A percentile compares a stretch with the other conserved stretches of the same genome.
These are phyloP conservation scores for Cichlasoma orientale DNA, from an alignment of 2,797 vertebrate species.

Conservation along the genomic window DNA sequence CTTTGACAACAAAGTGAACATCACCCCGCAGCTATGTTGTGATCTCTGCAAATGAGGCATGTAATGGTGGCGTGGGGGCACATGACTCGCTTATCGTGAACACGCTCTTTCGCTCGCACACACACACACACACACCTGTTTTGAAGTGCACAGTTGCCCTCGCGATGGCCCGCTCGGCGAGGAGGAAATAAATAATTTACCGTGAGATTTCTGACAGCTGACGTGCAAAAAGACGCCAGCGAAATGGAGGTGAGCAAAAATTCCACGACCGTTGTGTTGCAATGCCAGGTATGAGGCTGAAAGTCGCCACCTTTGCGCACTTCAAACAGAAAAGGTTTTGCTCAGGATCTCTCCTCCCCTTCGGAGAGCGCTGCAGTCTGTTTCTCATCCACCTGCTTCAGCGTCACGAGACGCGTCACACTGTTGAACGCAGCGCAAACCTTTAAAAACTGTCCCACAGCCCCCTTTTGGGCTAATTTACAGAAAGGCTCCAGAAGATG, in stretches of 20 bases:
- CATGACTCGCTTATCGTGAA: slow-evolving; percentile 53
- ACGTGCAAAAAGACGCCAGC: slow-evolving; percentile 50
- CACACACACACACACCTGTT: slow-evolving; percentile 57
- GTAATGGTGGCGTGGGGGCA: slow-evolving; percentile 49
- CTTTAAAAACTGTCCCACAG: slow-evolving; percentile 38
- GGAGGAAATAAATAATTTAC: slow-evolving; percentile 38
- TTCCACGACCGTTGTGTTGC: not conserved
- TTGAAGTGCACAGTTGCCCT: slow-evolving; percentile 35
- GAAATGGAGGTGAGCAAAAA: slow-evolving; percentile 12
- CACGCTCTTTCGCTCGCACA: slow-evolving; percentile 23
- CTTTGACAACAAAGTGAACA: slow-evolving; percentile 55
- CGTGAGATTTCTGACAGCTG: not conserved
- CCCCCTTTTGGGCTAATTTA: slow-evolving; percentile 70
- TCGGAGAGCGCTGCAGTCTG: accelerated
- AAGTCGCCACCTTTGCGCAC: not conserved
- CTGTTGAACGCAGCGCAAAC: slow-evolving; percentile 30
- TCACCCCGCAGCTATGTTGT: slow-evolving; percentile 55
- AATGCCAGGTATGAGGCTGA: not conserved
- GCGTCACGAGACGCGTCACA: slow-evolving; percentile 48
- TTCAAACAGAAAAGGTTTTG: not conserved
- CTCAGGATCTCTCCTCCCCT: not conserved
- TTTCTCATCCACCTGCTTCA: slow-evolving; percentile 21
- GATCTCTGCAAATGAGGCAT: slow-evolving; percentile 60
- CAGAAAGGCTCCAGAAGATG: slow-evolving; percentile 28
- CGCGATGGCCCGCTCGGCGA: slow-evolving; percentile 3